Base-by-base conservation (phyloP, 1,140 invertebrate genomes). In the Dinothrombium tinctorium region DNA sequence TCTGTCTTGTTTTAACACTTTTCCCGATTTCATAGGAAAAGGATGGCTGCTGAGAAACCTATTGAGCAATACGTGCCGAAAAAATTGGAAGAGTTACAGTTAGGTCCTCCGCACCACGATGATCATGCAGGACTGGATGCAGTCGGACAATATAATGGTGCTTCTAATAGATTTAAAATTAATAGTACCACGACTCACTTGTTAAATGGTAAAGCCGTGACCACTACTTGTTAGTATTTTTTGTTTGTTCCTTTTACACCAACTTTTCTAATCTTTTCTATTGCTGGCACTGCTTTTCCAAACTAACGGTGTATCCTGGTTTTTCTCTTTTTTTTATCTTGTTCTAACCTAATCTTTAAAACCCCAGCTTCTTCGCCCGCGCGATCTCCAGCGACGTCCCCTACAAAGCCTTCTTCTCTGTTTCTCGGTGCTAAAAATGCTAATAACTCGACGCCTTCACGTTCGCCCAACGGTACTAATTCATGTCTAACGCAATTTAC, bases 61-160 rank as follows among this genome's bases (percentile, higher is more conserved):
- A 82, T 79, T 61, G 51, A 73, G 56, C 82, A 90, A 59, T 92
- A 90, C 61, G 70, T 82, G 53, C 84, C 86, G 46, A 92, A 90
- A 66, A 81, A 82, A 39, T 63, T 89, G 50, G 68, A 76, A 31
- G 83, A 90, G 61, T 66, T 90, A 22, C 33, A 21, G 20, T 12
- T 21, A 15, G n/a, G n/a, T n/a, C 17, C 33, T n/a, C 12, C 15
- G 28, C 12, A 11, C 11, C 28, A 29, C 33, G 71, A 81, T 86
- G 54, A 46, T 37, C 12, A 32, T 24, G 21, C 22, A 25, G 23
- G 28, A 21, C 15, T 15, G 7, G 28, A 40, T 14, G 37, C 45
- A 22, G 40, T 47, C 33, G 43, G 44, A 26, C 50, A 50, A 20
- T 8, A 5, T 5, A 19, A 31, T 19, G 25, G 15, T 3, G 40